Evolutionary conservation across 2,113 vertebrate species (phyloP).

Genomic region (Dissostichus mawsoni): DNA sequence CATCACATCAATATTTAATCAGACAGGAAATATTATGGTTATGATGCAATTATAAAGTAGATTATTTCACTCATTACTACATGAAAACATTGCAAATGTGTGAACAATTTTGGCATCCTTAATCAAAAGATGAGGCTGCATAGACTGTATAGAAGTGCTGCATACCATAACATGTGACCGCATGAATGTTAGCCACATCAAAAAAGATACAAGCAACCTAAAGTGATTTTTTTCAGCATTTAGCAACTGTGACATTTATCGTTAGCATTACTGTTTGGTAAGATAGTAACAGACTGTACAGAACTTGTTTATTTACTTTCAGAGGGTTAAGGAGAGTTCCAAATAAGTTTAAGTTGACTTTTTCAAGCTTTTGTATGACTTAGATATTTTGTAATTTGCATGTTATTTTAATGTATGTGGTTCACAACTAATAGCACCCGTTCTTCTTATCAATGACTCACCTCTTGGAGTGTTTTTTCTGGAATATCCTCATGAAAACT

Average conservation of each 20-base stretch:
- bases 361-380: no score
- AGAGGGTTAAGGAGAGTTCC: neutral
- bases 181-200: neutral
- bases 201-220: no score
- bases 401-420: no score
- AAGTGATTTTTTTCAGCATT: no score
- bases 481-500: conserved; percentile 85
- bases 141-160: neutral
- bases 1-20: neutral
- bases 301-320: neutral
- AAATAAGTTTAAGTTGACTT: no score
- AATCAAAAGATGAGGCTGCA: neutral
- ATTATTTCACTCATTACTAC: neutral
- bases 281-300: neutral
- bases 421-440: no score
- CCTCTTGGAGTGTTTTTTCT: conserved; percentile 84
- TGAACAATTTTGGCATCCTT: neutral
- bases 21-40: neutral
- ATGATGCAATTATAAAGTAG: neutral
- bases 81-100: neutral
- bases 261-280: neutral
- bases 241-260: neutral
- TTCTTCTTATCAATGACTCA: conserved; percentile 39
- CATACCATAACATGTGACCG: neutral
- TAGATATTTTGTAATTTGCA: no score